Evolutionary conservation across 2,888 invertebrate species (phyloP), one percentile per base, ranked within the genome.

Genomic region (Nomada lathburiana): DNA sequence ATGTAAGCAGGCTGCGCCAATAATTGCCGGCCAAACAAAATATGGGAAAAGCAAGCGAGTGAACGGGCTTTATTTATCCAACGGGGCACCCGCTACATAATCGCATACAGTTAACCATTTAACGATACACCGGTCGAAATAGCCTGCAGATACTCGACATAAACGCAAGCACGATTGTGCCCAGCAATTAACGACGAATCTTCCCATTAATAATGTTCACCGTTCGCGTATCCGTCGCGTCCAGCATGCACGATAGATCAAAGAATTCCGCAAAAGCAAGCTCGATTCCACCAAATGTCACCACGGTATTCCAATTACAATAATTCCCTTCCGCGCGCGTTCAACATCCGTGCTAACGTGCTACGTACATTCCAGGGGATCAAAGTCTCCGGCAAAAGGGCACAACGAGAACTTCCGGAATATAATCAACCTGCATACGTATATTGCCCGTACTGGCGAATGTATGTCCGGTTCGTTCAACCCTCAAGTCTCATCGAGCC

Each of bases 261-360:
- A 57, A 55, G 42, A 65, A 65, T n/a, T 29, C 47, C 55, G 44
- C 57, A 73, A 73, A 73, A n/a, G 67, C 26, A 47, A 57, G n/a
- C 73, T 18, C 11, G 16, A 13, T 55, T 23, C 36, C 55, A 42
- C n/a, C 16, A 52, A 65, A 50, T 65, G 29, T 16, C 3, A 29
- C 29, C n/a, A 36, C n/a, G 16, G 23, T 36, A 13, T 42, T 36
- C 36, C 63, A 44, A 20, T 53, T 36, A 18, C 42, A 68, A 29
- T 42, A 55, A 68, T 68, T 68, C 68, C 9, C 18, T 20, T 44
- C 2, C 11, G 5, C 1, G 7, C 36, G 36, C 36, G 36, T 36
- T 36, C 36, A 36, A 36, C 36, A 7, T 36, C 36, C 36, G 36
- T 2, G 2, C 26, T 26, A 26, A 26, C 26, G 26, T 26, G 2